Percentiles rank a stretch among this genome's conserved stretches.
Conservation (phyloP, 2,797 vertebrate genomes). For the Petrocephalus sullivani region DNA sequence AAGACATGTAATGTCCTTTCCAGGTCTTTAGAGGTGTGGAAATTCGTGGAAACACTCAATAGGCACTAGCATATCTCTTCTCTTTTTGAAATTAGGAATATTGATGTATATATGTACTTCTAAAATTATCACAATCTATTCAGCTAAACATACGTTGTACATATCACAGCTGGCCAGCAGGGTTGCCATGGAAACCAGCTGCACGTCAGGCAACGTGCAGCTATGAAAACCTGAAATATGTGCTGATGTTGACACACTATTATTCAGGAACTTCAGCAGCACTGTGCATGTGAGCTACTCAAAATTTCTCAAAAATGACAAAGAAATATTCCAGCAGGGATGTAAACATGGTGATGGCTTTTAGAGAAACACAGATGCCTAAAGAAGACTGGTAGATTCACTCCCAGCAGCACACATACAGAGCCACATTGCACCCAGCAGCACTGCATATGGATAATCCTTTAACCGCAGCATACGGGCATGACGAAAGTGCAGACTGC, state of each 20-base stretch:
- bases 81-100: not conserved
- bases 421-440: not conserved
- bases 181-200: constrained; percentile 28
- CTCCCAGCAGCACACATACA: not conserved
- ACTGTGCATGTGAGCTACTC: not conserved
- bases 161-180: not conserved
- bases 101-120: constrained; percentile 1
- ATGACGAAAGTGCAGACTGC: not conserved
- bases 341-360: not conserved
- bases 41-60: too few relatives aligned
- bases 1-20: not conserved
- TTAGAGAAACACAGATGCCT: not conserved
- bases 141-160: not conserved
- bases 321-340: not conserved
- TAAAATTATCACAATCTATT: constrained; percentile 2
- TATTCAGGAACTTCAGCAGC: not conserved
- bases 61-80: not conserved
- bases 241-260: not conserved
- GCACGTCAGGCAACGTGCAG: not conserved
- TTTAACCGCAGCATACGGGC: not conserved
- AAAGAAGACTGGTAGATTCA: not conserved
- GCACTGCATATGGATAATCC: not conserved
- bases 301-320: not conserved
- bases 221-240: not conserved
- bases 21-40: not conserved